Evolutionary conservation across 2,888 invertebrate genomes (phyloP).

Genomic region (Drosophila tanythrix): DNA sequence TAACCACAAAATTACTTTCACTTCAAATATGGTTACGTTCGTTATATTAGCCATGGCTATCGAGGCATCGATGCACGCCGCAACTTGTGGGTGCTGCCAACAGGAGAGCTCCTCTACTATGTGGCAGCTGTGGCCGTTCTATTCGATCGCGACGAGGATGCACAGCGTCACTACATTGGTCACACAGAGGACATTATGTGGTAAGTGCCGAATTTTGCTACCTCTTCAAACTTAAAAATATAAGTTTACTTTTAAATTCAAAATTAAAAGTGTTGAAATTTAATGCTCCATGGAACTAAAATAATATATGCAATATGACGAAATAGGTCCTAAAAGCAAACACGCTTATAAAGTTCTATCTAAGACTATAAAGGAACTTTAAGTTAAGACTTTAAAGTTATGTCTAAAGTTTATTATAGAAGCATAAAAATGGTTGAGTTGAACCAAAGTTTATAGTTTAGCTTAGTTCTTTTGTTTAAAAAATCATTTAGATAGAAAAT

Average conservation of each 20-base stretch:
- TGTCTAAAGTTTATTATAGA: background rate
- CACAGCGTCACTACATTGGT: conserved; percentile 95
- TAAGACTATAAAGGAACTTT: background rate
- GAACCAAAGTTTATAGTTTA: background rate
- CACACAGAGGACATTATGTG: conserved; percentile 97
- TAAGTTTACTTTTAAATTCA: background rate
- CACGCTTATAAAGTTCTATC: background rate
- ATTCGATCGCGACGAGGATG: conserved; percentile 93
- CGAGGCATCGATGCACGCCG: conserved; percentile 95
- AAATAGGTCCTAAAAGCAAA: background rate
- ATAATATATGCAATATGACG: too few relatives aligned
- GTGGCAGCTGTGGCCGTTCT: conserved; percentile 96
- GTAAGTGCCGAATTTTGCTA: conserved; percentile 85
- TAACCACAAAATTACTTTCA: too few relatives aligned
- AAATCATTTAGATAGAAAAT: background rate
- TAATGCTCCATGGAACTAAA: background rate
- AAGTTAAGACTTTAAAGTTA: background rate
- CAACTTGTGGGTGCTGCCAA: conserved; percentile 96
- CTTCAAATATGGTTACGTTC: background rate
- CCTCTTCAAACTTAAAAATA: background rate
- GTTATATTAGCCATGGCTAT: conserved; percentile 91
- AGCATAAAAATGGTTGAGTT: background rate
- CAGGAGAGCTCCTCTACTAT: conserved; percentile 96
- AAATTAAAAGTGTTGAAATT: background rate
- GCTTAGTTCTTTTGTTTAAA: background rate